phyloP scores from a whole-genome alignment of 2,888 invertebrate species.

The Palloptera scutellata region DNA sequence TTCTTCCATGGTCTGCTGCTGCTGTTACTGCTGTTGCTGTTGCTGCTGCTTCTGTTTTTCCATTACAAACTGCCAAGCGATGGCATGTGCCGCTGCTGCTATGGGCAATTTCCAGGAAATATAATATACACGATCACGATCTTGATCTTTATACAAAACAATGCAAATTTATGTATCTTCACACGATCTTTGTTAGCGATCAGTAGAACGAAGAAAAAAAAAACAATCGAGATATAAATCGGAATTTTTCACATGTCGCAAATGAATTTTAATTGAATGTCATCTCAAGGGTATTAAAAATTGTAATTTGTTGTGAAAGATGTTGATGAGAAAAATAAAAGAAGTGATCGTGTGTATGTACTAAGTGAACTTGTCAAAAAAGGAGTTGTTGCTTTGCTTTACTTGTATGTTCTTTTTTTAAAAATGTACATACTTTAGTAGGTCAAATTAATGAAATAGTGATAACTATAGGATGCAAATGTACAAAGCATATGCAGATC shows the following conservation, averaged over 20 bases:
- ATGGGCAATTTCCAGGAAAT: constrained; percentile 19
- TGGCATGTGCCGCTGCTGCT: constrained; percentile 10
- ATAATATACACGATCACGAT: neutral
- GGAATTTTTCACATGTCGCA: constrained; percentile 30
- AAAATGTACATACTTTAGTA: too few species aligned
- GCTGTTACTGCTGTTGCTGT: neutral
- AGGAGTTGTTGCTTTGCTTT: too few species aligned
- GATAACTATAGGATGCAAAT: too few species aligned
- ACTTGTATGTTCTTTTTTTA: too few species aligned
- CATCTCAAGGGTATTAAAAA: constrained; percentile 23
- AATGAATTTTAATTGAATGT: constrained; percentile 39
- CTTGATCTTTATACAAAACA: too few species aligned
- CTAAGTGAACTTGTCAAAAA: too few species aligned
- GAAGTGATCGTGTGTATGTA: too few species aligned
- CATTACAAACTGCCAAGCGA: neutral
- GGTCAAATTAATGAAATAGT: too few species aligned
- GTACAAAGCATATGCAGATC: too few species aligned
- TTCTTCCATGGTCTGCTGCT: neutral
- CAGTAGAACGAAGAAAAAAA: neutral
- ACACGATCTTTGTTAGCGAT: constrained; percentile 34
- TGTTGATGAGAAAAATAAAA: too few species aligned
- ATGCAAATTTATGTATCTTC: constrained; percentile 35
- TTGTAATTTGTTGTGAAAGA: constrained; percentile 7
- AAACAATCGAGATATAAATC: constrained; percentile 26
- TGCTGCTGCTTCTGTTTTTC: neutral